Evolutionary conservation across 2,113 vertebrate genomes (phyloP), one percentile per base, ranked within the genome.

Genomic region (Burhinus bistriatus): DNA sequence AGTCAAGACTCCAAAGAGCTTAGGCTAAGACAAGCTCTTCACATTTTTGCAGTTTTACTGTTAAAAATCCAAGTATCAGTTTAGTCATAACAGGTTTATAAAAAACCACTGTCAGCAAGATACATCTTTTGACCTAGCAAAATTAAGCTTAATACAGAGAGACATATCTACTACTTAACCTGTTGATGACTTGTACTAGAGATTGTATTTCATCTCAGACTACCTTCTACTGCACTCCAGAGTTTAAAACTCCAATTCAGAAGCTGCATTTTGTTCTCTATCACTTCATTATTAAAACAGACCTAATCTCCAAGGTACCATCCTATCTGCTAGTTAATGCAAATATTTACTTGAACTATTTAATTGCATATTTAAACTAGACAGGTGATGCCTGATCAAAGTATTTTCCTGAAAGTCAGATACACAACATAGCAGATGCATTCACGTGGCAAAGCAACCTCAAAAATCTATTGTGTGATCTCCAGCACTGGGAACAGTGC

Each of bases 341-440:
- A 93, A 95, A 95, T 94, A 90, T 95, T 97, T 95, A 95, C 82
- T 87, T 95, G 61, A 91, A 71, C 81, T 84, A 90, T 90, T 96
- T 95, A 94, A 91, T 87, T 89, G 75, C 87, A 82, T 87, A 91
- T 96, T 95, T 88, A 96, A 95, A 69, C 26, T 29, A 92, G 84
- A 82, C 82, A 93, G 83, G 79, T 87, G 76, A 84, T 92, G 89
- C 45, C 58, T 87, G 91, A 92, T 96, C 81, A 95, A 94, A 95
- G 94, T 18, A 64, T 90, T 78, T 83, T 83, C 83, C 69, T 80
- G 81, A 69, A 91, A 96, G 77, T 65, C 90, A 85, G 22, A 69
- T 29, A 75, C 18, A 69, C 32, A 85, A 49, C 6, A 0, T 2
- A 86, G 78, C 51, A 82, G 66, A 86, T 75, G 34, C 25, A 61